These are phyloP conservation scores for Proterorhinus semilunaris DNA, from an alignment of 2,113 vertebrate genomes.

Conservation along the genomic window DNA sequence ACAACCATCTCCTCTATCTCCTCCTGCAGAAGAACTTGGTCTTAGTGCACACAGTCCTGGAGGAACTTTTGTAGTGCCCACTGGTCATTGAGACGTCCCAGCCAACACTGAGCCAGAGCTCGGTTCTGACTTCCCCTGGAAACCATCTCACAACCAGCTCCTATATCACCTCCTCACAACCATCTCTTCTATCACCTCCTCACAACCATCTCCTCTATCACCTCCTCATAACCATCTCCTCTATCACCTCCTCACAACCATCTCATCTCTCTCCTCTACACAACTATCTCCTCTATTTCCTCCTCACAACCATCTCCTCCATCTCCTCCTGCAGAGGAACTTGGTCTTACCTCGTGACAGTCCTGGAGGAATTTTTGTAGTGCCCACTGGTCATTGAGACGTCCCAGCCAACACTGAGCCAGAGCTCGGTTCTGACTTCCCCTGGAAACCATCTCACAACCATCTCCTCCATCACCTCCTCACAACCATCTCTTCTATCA, in stretches of 20 bases:
- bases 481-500: too few relatives aligned
- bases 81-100: slow-evolving; percentile 81
- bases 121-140: slow-evolving; percentile 84
- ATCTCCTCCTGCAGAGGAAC: not conserved
- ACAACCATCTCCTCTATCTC: not conserved
- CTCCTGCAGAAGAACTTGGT: not conserved
- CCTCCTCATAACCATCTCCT: not conserved
- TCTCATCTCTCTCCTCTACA: not conserved
- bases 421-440: slow-evolving; percentile 80
- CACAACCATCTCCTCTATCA: too few relatives aligned
- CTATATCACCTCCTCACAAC: too few relatives aligned
- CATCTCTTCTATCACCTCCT: too few relatives aligned
- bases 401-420: slow-evolving; percentile 83
- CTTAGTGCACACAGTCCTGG: slow-evolving; percentile 84
- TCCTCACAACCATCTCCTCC: not conserved
- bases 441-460: too few relatives aligned
- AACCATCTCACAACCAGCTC: not conserved
- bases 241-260: not conserved
- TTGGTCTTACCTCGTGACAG: slow-evolving; percentile 83
- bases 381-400: slow-evolving; percentile 82
- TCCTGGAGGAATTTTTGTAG: slow-evolving; percentile 86
- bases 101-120: slow-evolving; percentile 81
- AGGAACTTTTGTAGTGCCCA: slow-evolving; percentile 86
- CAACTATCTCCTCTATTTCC: not conserved
- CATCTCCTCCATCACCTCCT: too few relatives aligned